phyloP scores from a whole-genome alignment of 1,140 invertebrate genomes.

The Aphaenogaster floridana region DNA sequence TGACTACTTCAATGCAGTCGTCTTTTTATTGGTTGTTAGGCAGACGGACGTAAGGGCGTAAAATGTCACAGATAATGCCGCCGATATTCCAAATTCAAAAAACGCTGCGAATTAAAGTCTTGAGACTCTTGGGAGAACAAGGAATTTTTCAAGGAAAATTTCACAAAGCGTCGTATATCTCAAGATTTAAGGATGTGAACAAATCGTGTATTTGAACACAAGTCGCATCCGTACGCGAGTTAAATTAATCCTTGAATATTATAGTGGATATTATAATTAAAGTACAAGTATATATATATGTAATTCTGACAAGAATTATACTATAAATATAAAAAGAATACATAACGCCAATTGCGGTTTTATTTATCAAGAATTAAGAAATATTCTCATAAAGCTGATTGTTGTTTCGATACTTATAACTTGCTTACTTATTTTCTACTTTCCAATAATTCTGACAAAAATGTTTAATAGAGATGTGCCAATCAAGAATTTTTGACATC shows the following conservation, averaged over 20 bases:
- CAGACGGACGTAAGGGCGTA: conserved; percentile 7
- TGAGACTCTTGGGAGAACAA: neutral
- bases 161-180: neutral
- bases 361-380: neutral
- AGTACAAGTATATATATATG: neutral
- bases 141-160: neutral
- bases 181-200: conserved; percentile 3
- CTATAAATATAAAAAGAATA: neutral
- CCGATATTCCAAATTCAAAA: conserved; percentile 34
- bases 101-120: neutral
- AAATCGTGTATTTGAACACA: conserved; percentile 4
- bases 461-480: no score
- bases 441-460: neutral
- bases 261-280: neutral
- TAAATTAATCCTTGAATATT: neutral
- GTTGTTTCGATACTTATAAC: neutral
- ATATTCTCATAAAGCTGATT: neutral
- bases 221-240: neutral
- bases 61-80: neutral
- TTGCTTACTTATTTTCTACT: neutral
- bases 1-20: conserved; percentile 62
- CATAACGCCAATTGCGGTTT: neutral
- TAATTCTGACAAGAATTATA: neutral
- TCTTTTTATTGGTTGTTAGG: conserved; percentile 31
- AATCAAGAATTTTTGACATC: no score